Percentiles rank a stretch among this genome's conserved stretches.
These are phyloP conservation scores for Metalampra italica DNA, from an alignment of 2,888 invertebrate genomes.

Conservation along the genomic window DNA sequence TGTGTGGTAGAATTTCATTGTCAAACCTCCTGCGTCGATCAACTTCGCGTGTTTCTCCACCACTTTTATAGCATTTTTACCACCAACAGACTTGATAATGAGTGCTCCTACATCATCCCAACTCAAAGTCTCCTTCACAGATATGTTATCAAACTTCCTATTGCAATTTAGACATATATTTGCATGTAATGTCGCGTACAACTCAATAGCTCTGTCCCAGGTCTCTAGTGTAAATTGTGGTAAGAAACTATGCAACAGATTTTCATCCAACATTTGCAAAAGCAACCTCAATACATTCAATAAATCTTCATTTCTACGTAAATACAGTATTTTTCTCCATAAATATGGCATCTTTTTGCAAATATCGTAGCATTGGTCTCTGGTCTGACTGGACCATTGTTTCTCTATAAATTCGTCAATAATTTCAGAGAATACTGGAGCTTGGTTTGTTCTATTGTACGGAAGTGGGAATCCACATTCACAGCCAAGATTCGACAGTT, in stretches of 20 bases:
- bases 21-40: constrained; percentile 78
- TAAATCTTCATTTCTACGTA: constrained; percentile 69
- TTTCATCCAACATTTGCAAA: constrained; percentile 80
- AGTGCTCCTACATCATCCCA: constrained; percentile 80
- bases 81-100: constrained; percentile 80
- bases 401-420: constrained; percentile 77
- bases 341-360: constrained; percentile 81
- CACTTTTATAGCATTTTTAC: constrained; percentile 75
- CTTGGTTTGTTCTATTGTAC: constrained; percentile 53
- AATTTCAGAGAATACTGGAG: constrained; percentile 72
- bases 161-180: constrained; percentile 82
- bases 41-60: constrained; percentile 74
- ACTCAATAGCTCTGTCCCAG: constrained; percentile 77
- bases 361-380: constrained; percentile 68
- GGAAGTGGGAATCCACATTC: constrained; percentile 80
- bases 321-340: constrained; percentile 78
- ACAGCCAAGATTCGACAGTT: constrained; percentile 66
- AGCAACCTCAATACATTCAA: constrained; percentile 74
- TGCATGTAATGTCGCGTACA: constrained; percentile 76
- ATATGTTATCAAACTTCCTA: constrained; percentile 60
- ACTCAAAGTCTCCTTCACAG: constrained; percentile 66
- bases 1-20: constrained; percentile 79
- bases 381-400: constrained; percentile 60
- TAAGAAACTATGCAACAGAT: constrained; percentile 72
- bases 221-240: constrained; percentile 76